Percentiles rank a stretch among this genome's conserved stretches.
Conservation (phyloP, 2,888 invertebrate genomes). For the Yponomeuta malinellus region DNA sequence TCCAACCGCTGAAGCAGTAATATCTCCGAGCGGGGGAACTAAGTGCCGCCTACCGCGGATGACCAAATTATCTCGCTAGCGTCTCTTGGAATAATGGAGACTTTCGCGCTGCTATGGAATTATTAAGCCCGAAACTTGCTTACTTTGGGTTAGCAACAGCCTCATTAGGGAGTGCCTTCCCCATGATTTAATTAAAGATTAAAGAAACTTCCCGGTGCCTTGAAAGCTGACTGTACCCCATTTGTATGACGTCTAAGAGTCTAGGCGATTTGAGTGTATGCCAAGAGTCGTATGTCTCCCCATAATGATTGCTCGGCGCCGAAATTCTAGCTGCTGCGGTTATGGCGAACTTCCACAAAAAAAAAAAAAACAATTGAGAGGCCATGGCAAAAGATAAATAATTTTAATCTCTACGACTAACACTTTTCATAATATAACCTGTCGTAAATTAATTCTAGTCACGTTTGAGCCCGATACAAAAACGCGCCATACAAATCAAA, state of each 20-base stretch:
- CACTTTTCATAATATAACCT: too few species aligned
- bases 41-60: slow-evolving; percentile 6
- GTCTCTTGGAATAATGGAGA: slow-evolving; percentile 3
- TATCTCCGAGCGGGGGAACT: neutral
- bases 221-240: neutral
- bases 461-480: too few species aligned
- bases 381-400: too few species aligned
- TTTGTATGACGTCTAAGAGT: slow-evolving; percentile 4
- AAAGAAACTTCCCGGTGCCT: neutral
- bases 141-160: slow-evolving; percentile 6
- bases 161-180: neutral
- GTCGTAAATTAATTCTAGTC: too few species aligned
- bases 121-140: slow-evolving; percentile 10
- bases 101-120: slow-evolving; percentile 1
- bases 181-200: slow-evolving; percentile 4
- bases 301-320: slow-evolving; percentile 4
- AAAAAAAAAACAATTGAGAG: too few species aligned
- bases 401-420: too few species aligned
- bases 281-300: slow-evolving; percentile 8
- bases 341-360: neutral
- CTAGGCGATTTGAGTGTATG: slow-evolving; percentile 10
- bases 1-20: neutral
- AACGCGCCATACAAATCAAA: too few species aligned
- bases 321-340: neutral
- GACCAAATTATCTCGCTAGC: slow-evolving; percentile 9